A percentile compares a stretch with the other conserved stretches of the same genome.
These are phyloP conservation scores for Dufourea novaeangliae DNA, from an alignment of 1,140 invertebrate genomes.

Conservation along the genomic window DNA sequence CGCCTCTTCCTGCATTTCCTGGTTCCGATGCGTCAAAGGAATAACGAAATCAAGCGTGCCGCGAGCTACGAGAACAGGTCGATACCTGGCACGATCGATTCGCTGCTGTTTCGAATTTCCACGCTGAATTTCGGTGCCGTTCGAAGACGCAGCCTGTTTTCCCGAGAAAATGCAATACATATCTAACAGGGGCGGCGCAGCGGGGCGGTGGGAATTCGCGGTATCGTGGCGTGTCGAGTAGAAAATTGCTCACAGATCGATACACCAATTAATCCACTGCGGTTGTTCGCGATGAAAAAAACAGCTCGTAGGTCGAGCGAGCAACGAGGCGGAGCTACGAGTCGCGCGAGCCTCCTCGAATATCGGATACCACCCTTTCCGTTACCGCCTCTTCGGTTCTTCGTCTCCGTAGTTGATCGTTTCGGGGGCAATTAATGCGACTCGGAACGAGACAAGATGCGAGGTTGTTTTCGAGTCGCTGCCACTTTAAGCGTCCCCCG, in stretches of 20 bases:
- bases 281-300: too few relatives aligned
- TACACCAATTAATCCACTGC: constrained; percentile 19
- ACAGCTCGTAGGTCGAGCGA: too few relatives aligned
- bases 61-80: neutral
- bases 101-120: neutral
- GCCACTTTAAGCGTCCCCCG: too few relatives aligned
- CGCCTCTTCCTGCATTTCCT: constrained; percentile 56
- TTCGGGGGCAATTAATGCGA: constrained; percentile 8
- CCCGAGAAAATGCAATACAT: too few relatives aligned
- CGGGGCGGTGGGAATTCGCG: too few relatives aligned
- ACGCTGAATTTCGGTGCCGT: too few relatives aligned
- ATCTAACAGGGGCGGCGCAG: too few relatives aligned
- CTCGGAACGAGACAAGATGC: neutral
- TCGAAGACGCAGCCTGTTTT: too few relatives aligned
- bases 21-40: constrained; percentile 59
- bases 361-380: neutral
- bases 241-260: constrained; percentile 12
- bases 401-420: too few relatives aligned
- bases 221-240: too few relatives aligned
- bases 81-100: neutral
- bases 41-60: constrained; percentile 56
- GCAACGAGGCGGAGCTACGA: neutral
- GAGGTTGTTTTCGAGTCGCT: neutral
- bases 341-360: neutral
- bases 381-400: too few relatives aligned